These are phyloP conservation scores for Mionectes macconnelli DNA, from an alignment of 2,113 vertebrate species.

Conservation along the genomic window DNA sequence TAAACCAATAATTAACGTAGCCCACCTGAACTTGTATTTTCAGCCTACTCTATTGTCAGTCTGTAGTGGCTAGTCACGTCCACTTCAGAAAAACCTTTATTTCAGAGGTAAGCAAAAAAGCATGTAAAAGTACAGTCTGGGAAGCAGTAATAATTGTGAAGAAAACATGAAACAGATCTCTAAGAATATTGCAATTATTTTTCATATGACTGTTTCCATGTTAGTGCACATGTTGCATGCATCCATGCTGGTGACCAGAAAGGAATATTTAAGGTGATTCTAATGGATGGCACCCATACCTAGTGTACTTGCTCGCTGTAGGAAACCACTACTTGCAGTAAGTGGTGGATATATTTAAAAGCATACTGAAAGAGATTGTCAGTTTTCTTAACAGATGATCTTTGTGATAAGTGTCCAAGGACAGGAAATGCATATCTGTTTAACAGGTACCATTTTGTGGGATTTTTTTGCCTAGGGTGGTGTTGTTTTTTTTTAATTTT, in stretches of 20 bases:
- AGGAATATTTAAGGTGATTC: neutral
- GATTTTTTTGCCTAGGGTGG: neutral
- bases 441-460: neutral
- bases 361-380: neutral
- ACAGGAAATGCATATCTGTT: neutral
- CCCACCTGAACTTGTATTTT: neutral
- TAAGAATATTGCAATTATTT: neutral
- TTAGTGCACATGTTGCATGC: neutral
- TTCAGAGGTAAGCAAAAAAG: neutral
- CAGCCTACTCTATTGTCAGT: neutral
- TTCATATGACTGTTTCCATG: neutral
- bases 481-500: neutral
- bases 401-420: neutral
- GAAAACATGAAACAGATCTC: neutral
- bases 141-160: neutral
- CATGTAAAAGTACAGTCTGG: neutral
- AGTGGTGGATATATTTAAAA: neutral
- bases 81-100: neutral
- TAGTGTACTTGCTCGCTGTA: fast-evolving
- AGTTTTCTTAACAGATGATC: neutral
- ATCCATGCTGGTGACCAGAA: neutral
- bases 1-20: neutral
- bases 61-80: neutral
- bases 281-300: neutral
- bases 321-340: neutral